These are phyloP conservation scores for Archaeoteleia sp. DNA, from an alignment of 2,888 invertebrate genomes.

Conservation along the genomic window DNA sequence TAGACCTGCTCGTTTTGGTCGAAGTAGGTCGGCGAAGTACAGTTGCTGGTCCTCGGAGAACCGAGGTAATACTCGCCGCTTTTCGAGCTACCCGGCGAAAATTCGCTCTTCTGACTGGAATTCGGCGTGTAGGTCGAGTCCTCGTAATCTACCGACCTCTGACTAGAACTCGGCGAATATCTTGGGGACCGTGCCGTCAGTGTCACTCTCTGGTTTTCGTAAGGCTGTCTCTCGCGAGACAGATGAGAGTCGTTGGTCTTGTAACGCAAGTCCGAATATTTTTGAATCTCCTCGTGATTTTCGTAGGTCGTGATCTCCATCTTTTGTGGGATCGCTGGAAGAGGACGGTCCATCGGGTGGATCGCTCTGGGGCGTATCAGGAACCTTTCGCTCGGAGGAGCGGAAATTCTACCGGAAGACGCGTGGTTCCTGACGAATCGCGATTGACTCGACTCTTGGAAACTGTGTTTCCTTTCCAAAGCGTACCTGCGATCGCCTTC, in stretches of 20 bases:
- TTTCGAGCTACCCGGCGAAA: conserved; percentile 70
- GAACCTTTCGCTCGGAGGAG: conserved; percentile 67
- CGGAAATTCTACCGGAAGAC: conserved; percentile 68
- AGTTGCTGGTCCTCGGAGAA: conserved; percentile 44
- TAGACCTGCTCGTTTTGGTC: conserved; percentile 59
- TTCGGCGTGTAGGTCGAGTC: conserved; percentile 71
- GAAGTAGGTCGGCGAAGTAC: conserved; percentile 50
- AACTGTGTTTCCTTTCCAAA: conserved; percentile 68
- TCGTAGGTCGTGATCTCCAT: conserved; percentile 63
- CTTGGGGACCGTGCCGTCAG: conserved; percentile 57
- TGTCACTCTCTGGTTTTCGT: conserved; percentile 64
- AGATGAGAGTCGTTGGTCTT: conserved; percentile 21
- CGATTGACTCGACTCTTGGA: conserved; percentile 64
- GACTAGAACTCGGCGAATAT: conserved; percentile 69
- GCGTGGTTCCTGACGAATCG: conserved; percentile 66
- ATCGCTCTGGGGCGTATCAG: conserved; percentile 65
- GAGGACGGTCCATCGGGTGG: conserved; percentile 69
- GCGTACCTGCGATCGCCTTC: conserved; percentile 59
- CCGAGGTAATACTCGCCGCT: conserved; percentile 70
- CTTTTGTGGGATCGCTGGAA: conserved; percentile 69
- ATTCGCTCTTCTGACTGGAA: conserved; percentile 71
- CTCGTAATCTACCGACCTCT: conserved; percentile 69
- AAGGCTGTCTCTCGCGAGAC: conserved; percentile 37
- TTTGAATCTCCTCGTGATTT: conserved; percentile 59
- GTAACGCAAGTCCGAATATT: conserved; percentile 17